phyloP scores from a whole-genome alignment of 2,113 vertebrate species.

The Meriones unguiculatus region DNA sequence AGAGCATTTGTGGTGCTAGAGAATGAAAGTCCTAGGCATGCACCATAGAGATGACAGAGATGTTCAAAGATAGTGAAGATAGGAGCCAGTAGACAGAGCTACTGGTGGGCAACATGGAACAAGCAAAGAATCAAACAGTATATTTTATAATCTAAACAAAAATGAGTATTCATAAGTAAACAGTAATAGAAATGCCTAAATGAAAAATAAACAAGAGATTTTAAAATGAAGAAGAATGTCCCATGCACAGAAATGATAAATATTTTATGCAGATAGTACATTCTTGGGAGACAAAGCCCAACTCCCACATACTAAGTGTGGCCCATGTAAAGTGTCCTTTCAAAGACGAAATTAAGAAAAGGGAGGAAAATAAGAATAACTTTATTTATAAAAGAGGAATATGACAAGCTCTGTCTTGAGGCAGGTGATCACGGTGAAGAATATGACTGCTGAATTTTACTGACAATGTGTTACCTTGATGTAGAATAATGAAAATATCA shows the following conservation, averaged over 20 bases:
- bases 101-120: not conserved
- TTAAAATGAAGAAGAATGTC: not conserved
- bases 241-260: not conserved
- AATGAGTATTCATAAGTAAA: not conserved
- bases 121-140: not conserved
- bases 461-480: not conserved
- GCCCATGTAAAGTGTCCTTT: not conserved
- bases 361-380: not conserved
- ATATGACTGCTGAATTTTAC: not conserved
- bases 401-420: not conserved
- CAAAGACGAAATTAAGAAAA: slow-evolving; percentile 49
- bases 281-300: not conserved
- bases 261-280: not conserved
- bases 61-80: not conserved
- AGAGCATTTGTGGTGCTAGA: not conserved
- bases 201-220: not conserved
- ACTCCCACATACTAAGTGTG: not conserved
- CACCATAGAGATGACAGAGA: not conserved
- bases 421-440: not conserved
- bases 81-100: not conserved
- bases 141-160: not conserved
- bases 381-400: not conserved
- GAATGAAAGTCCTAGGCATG: not conserved
- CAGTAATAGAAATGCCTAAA: not conserved
- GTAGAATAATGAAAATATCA: not conserved